phyloP scores from a whole-genome alignment of 2,797 vertebrate species.

The Carapus acus region DNA sequence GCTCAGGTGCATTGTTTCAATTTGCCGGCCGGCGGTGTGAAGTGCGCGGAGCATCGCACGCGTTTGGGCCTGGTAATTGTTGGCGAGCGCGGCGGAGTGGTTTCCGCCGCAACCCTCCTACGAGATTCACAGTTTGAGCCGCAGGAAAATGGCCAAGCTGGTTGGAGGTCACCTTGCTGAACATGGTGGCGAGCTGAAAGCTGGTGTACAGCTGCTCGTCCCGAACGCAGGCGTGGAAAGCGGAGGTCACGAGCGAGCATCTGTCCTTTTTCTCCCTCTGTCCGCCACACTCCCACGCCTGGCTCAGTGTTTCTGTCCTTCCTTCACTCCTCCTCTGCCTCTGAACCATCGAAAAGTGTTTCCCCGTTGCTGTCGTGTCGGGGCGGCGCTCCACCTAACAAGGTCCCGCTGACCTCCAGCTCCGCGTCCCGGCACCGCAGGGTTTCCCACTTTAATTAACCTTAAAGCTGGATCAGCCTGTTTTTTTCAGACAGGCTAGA shows the following conservation, averaged over 20 bases:
- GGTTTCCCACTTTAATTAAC: conserved; percentile 76
- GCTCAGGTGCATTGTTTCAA: conserved; percentile 44
- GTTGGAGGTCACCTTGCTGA: conserved; percentile 74
- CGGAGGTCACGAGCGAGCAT: conserved; percentile 45
- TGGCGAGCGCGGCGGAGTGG: conserved; percentile 54
- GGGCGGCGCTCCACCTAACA: conserved; percentile 62
- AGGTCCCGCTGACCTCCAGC: conserved; percentile 65
- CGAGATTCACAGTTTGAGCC: conserved; percentile 64
- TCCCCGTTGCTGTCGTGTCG: conserved; percentile 59
- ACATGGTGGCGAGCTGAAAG: conserved; percentile 62
- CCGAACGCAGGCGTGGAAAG: conserved; percentile 40
- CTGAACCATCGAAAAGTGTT: conserved; percentile 57
- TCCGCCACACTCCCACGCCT: conserved; percentile 44
- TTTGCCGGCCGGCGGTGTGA: conserved; percentile 45
- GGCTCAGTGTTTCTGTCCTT: conserved; percentile 51
- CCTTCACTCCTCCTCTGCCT: conserved; percentile 45
- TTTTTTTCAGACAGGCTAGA: conserved; percentile 59
- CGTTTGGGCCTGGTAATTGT: conserved; percentile 48
- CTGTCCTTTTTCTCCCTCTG: conserved; percentile 35
- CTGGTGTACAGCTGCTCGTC: conserved; percentile 62
- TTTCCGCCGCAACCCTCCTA: conserved; percentile 64
- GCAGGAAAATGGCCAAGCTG: conserved; percentile 67
- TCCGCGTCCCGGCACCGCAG: conserved; percentile 59
- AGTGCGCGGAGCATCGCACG: conserved; percentile 44
- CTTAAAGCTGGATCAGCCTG: conserved; percentile 54